A percentile compares a stretch with the other conserved stretches of the same genome.
phyloP scores from a whole-genome alignment of 2,797 vertebrate species.

The Rhabdomys pumilio region DNA sequence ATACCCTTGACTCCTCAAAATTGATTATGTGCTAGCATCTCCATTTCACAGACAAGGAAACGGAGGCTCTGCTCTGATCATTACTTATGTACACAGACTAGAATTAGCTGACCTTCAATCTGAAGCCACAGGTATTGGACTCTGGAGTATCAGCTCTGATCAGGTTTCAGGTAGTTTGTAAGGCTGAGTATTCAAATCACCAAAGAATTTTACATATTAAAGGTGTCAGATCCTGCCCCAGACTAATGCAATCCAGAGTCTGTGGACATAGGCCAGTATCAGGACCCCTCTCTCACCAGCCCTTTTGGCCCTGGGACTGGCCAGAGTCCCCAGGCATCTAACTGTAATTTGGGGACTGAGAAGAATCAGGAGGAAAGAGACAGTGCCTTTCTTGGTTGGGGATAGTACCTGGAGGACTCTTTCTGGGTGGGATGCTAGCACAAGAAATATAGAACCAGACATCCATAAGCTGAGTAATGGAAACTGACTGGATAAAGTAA shows the following conservation, averaged over 20 bases:
- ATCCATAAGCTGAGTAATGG: background rate
- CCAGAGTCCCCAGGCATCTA: background rate
- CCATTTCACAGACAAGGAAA: slow-evolving; percentile 29
- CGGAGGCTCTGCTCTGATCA: background rate
- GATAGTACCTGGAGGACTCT: background rate
- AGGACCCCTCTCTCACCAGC: background rate
- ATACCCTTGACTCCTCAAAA: slow-evolving; percentile 2
- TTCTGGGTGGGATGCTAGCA: background rate
- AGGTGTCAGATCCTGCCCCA: background rate
- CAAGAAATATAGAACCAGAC: rapidly evolving
- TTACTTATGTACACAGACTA: background rate
- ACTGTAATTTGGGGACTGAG: background rate
- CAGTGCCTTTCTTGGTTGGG: no score
- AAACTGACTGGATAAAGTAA: background rate
- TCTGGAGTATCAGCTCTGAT: background rate
- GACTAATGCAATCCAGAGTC: background rate
- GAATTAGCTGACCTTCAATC: background rate
- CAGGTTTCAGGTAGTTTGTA: background rate
- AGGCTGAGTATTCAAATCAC: background rate
- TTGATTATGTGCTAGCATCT: background rate
- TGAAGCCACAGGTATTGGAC: background rate
- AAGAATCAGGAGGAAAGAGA: background rate
- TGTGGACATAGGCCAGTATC: no score
- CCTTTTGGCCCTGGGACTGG: background rate
- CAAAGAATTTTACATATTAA: background rate